Conservation (phyloP, 2,113 vertebrate genomes). For the Campylomormyrus tamandua region DNA sequence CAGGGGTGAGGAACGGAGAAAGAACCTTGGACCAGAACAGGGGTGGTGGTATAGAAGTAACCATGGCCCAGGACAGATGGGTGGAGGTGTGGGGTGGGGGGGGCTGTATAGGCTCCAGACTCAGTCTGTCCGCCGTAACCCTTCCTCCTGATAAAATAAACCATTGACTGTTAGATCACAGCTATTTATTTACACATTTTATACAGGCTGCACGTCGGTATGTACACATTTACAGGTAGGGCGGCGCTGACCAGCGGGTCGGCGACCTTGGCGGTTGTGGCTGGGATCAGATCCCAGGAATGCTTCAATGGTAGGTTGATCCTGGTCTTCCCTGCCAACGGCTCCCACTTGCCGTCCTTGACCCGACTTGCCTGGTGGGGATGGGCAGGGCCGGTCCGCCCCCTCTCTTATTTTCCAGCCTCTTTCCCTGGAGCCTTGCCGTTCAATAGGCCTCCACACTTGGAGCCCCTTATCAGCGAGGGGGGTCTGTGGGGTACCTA, state of each 20-base stretch:
- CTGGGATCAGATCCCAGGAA: background rate
- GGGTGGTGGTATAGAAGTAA: background rate
- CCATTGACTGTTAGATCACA: background rate
- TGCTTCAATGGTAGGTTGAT: background rate
- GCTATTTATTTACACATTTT: constrained; percentile 53
- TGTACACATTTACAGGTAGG: constrained; percentile 40
- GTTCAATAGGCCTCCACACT: background rate
- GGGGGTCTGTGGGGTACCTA: background rate
- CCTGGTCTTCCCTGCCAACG: background rate
- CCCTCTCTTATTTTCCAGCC: background rate
- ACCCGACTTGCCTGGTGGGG: background rate
- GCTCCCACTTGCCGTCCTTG: background rate
- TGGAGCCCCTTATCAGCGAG: background rate
- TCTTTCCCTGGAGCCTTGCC: background rate
- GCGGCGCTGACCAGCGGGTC: background rate
- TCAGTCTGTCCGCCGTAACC: background rate
- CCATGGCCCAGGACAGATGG: background rate
- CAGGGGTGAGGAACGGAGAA: background rate
- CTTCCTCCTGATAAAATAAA: no score
- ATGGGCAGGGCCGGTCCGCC: background rate
- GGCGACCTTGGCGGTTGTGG: background rate
- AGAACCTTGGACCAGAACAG: background rate
- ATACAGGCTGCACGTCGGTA: constrained; percentile 51
- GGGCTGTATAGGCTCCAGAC: background rate
- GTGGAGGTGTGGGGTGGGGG: background rate